Evolutionary conservation across 2,888 invertebrate genomes (phyloP).

Genomic region (Drosophila lutescens): DNA sequence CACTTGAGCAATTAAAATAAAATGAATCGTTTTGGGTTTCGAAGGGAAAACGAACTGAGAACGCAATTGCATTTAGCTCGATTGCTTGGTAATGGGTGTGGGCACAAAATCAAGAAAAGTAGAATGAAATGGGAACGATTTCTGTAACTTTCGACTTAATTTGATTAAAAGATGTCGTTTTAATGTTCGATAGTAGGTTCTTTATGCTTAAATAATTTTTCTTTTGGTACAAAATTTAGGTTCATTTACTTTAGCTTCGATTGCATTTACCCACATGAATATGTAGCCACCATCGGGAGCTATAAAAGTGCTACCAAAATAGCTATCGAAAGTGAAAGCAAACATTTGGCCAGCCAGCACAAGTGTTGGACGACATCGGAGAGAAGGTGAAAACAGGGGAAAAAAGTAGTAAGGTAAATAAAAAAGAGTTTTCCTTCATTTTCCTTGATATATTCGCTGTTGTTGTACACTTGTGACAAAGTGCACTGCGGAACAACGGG

Average conservation of each 20-base stretch:
- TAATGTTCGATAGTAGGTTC: too few relatives aligned
- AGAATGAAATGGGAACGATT: too few relatives aligned
- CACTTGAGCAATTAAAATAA: conserved; percentile 68
- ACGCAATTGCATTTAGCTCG: conserved; percentile 38
- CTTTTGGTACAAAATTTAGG: background rate
- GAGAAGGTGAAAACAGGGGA: conserved; percentile 2
- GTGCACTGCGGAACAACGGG: conserved; percentile 47
- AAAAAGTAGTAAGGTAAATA: conserved; percentile 33
- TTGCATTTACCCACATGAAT: conserved; percentile 3
- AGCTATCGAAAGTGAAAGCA: conserved; percentile 38
- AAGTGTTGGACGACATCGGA: conserved; percentile 24
- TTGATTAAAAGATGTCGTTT: too few relatives aligned
- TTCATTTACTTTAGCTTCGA: background rate
- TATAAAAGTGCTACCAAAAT: conserved; percentile 24
- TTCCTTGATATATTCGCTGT: conserved; percentile 12
- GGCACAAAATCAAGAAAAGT: background rate
- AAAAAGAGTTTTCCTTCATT: conserved; percentile 19
- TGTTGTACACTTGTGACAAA: conserved; percentile 24
- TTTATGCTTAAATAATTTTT: too few relatives aligned
- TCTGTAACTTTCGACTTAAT: too few relatives aligned
- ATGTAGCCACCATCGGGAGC: conserved; percentile 1
- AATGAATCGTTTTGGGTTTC: conserved; percentile 54
- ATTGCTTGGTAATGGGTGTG: conserved; percentile 56
- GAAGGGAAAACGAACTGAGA: conserved; percentile 8
- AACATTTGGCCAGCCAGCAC: conserved; percentile 27